phyloP scores from a whole-genome alignment of 1,140 invertebrate species.

The Drosophila lini region DNA sequence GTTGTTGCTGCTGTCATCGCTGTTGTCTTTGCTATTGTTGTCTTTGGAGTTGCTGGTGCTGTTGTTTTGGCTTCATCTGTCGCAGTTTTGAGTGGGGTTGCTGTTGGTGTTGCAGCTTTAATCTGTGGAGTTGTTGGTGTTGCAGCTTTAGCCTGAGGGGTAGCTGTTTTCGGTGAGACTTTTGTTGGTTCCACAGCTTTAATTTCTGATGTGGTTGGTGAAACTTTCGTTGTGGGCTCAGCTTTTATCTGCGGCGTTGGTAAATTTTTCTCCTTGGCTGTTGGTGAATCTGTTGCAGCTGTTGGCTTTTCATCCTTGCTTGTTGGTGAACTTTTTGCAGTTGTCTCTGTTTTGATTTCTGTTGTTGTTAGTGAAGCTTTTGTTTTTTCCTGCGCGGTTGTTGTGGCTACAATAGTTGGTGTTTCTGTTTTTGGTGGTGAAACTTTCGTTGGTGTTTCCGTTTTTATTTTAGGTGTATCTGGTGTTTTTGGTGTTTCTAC shows the following conservation, averaged over 20 bases:
- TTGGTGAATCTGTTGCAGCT: conserved; percentile 4
- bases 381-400: background rate
- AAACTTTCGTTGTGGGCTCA: background rate
- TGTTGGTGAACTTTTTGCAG: conserved; percentile 3
- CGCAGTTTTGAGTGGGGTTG: conserved; percentile 7
- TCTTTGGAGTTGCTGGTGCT: conserved; percentile 12
- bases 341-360: background rate
- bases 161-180: background rate
- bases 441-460: conserved; percentile 4
- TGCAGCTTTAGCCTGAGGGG: background rate
- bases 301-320: conserved; percentile 16
- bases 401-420: background rate
- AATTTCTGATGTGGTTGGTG: conserved; percentile 9
- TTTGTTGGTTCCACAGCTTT: background rate
- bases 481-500: background rate
- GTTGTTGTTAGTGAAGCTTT: conserved; percentile 2
- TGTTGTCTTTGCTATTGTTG: conserved; percentile 17
- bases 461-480: background rate
- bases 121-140: conserved; percentile 3
- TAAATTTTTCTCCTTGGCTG: background rate
- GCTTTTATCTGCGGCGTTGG: conserved; percentile 3
- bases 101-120: conserved; percentile 5
- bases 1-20: conserved; percentile 26
- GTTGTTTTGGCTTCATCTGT: conserved; percentile 14
- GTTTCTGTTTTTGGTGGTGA: conserved; percentile 14